Conservation (phyloP, 2,113 vertebrate species). For the Myrmecophaga tridactyla region DNA sequence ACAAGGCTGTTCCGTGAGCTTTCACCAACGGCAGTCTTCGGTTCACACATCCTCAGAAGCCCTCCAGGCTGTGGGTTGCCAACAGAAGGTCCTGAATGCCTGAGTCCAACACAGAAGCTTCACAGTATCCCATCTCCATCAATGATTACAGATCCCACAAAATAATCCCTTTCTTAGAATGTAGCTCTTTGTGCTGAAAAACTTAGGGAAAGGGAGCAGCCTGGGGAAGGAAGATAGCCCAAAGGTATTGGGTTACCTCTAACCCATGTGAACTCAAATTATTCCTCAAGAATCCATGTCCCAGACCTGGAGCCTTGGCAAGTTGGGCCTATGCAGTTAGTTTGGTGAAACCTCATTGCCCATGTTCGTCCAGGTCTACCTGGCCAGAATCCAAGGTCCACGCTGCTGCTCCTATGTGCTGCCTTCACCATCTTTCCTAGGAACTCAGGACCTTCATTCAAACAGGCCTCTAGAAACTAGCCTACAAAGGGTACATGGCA, state of each 20-base stretch:
- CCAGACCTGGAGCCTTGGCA: neutral
- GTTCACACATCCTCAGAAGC: neutral
- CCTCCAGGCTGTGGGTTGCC: neutral
- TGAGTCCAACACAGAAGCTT: neutral
- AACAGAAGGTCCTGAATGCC: neutral
- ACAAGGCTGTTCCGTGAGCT: neutral
- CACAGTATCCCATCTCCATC: neutral
- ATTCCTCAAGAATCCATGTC: neutral
- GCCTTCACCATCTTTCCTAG: accelerated
- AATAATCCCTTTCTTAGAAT: neutral
- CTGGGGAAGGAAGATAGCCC: neutral
- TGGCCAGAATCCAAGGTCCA: neutral
- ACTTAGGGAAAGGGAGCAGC: neutral
- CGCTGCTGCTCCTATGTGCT: neutral
- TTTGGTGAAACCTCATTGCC: neutral
- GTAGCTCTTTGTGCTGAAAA: neutral
- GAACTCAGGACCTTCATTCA: neutral
- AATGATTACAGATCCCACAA: neutral
- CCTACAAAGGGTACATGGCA: accelerated
- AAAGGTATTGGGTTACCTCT: neutral
- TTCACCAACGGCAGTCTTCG: neutral
- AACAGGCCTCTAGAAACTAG: neutral
- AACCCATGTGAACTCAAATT: neutral
- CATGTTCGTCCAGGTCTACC: neutral
- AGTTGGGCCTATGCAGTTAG: neutral